Base-by-base conservation (phyloP, 2,797 vertebrate genomes). In the Diplodus sargus region DNA sequence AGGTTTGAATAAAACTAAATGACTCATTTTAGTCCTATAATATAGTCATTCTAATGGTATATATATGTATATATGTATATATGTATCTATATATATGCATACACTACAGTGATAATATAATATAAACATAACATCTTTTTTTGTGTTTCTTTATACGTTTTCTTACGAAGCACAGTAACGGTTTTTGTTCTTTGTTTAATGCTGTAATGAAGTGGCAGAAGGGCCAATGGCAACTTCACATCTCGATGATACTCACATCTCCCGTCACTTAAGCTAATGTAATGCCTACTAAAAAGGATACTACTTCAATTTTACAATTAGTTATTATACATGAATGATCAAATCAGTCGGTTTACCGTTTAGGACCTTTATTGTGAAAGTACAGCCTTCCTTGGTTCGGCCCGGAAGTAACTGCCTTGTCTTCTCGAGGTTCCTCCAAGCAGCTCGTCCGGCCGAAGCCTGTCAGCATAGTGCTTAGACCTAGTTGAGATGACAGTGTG, bases 331-430 rank as follows among this genome's bases (percentile, higher is more conserved):
- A 25, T 14, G 12, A 39, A 60, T 45, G 11, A 39, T 39, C 39
- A 39, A 39, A 10, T 39, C 39, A 39, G 15, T 11, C 28, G 11
- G 10, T 58, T 23, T 20, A 57, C 2, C 2, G 12, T n/a, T 39
- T 0, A 18, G 18, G 43, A 63, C 67, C 4, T 85, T 89, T 89
- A 88, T 85, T 89, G 42, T 85, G 87, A 85, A 84, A 81, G 70
- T 9, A 1, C 0, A 4, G 3, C 2, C 0, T 4, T 47, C 2
- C 54, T 34, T 20, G 4, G 0, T 22, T 22, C 5, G 22, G 13
- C 17, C 85, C 86, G 89, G 86, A 88, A 85, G 39, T 83, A 58
- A 0, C 30, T 17, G 17, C 7, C 18, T 2, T 0, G 8, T 25
- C 22, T 22, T 13, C 54, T 67, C 17, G 16, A 64, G 78, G 10